Evolutionary conservation across 2,113 vertebrate species (phyloP).

Genomic region (Leptosomus discolor): DNA sequence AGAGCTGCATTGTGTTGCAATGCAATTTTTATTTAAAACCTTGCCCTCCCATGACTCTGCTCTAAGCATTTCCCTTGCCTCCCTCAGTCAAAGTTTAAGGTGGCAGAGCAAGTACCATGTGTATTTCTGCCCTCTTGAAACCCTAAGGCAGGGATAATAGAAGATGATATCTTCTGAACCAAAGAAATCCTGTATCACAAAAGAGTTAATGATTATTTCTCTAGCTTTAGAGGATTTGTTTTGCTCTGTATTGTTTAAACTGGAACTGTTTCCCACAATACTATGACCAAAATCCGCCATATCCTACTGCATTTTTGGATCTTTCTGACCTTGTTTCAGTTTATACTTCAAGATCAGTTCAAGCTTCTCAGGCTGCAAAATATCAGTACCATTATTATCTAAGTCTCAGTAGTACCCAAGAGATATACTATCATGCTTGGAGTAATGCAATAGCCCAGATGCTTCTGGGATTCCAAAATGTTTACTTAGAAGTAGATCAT

Average conservation of each 20-base stretch:
- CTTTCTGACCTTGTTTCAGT: background rate
- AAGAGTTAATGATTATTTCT: constrained; percentile 65
- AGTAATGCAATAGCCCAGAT: background rate
- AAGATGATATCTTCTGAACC: constrained; percentile 49
- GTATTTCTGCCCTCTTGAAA: constrained; percentile 35
- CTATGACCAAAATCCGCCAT: background rate
- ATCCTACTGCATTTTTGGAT: background rate
- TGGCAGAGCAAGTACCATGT: constrained; percentile 56
- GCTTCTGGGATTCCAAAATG: background rate
- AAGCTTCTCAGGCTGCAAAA: background rate
- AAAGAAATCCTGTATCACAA: constrained; percentile 57
- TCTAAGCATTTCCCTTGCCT: constrained; percentile 63
- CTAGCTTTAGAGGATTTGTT: constrained; percentile 41
- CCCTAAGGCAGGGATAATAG: background rate
- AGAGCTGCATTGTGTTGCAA: constrained; percentile 66
- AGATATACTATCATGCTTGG: background rate
- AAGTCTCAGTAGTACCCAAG: background rate
- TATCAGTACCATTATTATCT: background rate
- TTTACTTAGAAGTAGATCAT: background rate
- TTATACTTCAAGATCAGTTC: background rate
- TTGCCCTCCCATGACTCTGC: constrained; percentile 63
- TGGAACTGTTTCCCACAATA: constrained; percentile 19
- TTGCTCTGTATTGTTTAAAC: constrained; percentile 47
- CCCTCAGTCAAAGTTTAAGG: constrained; percentile 72
- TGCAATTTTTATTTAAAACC: constrained; percentile 70